These are phyloP conservation scores for Athene noctua DNA, from an alignment of 2,113 vertebrate genomes.

Conservation along the genomic window DNA sequence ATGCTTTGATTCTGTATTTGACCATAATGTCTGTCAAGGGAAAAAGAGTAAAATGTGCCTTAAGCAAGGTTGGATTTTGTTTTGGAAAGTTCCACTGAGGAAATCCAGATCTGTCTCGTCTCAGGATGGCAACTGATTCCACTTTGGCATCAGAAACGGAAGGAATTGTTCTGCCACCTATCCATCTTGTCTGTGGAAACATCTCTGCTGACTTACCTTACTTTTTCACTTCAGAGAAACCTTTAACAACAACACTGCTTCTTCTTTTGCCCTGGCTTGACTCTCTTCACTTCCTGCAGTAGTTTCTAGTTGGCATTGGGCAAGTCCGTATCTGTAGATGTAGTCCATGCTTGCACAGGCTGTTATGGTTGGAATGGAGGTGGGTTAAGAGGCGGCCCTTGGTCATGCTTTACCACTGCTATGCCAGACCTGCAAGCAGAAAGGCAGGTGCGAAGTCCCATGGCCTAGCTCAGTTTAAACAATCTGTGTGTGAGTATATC, in stretches of 20 bases:
- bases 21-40: neutral
- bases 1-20: neutral
- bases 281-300: neutral
- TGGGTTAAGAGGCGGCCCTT: neutral
- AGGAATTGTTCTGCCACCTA: neutral
- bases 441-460: neutral
- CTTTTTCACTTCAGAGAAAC: neutral
- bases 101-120: neutral
- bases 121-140: neutral
- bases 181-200: neutral
- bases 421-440: neutral
- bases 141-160: neutral
- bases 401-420: accelerated
- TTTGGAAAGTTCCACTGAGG: neutral
- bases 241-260: neutral
- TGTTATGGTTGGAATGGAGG: neutral
- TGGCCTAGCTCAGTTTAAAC: neutral
- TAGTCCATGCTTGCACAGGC: accelerated
- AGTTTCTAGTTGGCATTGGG: neutral
- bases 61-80: neutral
- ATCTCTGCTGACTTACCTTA: neutral
- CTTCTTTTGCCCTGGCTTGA: neutral
- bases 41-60: neutral
- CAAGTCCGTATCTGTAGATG: neutral
- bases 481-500: neutral